These are phyloP conservation scores for Colostygia pectinataria DNA, from an alignment of 2,888 invertebrate genomes.

Conservation along the genomic window DNA sequence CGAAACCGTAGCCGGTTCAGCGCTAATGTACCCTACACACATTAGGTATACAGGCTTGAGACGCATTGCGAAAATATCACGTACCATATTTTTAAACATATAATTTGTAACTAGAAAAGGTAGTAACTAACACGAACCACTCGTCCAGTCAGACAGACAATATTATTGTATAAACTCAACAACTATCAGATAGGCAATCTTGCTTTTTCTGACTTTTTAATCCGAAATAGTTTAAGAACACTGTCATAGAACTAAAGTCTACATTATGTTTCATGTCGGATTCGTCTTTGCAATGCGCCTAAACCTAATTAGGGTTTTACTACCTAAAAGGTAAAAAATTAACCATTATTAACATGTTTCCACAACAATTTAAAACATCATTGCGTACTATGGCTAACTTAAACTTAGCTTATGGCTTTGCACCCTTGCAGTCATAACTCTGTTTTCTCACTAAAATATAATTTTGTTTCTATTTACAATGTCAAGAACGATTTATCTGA, in stretches of 20 bases:
- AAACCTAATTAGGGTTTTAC: background rate
- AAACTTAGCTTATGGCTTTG: conserved; percentile 63
- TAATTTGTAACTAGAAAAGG: no score
- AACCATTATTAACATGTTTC: conserved; percentile 37
- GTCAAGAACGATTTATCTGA: conserved; percentile 8
- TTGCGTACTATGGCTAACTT: conserved; percentile 59
- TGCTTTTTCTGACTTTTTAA: no score
- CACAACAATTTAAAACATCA: conserved; percentile 38
- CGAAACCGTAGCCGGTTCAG: conserved; percentile 43
- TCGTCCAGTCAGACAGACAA: no score
- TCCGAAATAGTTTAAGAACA: no score
- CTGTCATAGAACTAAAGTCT: no score
- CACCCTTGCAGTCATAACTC: conserved; percentile 52
- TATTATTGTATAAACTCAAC: no score
- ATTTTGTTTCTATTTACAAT: conserved; percentile 27
- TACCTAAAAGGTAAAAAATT: background rate
- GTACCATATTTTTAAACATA: background rate
- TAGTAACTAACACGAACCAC: no score
- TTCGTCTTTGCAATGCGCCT: conserved; percentile 12
- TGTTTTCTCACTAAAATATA: conserved; percentile 24
- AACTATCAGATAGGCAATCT: no score
- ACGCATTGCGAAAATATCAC: conserved; percentile 10
- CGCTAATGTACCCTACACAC: conserved; percentile 43
- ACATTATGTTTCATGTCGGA: no score
- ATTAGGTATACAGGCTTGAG: conserved; percentile 25